Conservation (phyloP, 1,140 invertebrate species). For the Goniozus legneri region DNA sequence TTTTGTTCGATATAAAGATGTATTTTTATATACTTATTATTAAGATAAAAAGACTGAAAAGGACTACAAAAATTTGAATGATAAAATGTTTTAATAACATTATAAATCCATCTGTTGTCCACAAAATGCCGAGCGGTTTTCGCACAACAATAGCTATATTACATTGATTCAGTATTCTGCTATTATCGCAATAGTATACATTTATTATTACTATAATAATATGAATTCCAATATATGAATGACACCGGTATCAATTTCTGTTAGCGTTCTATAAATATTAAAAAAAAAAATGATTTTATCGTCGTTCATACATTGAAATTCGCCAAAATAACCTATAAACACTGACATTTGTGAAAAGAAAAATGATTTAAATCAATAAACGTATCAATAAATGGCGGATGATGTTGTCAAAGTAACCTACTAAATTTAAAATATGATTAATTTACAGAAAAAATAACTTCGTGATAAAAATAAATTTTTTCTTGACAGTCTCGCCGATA, state of each 20-base stretch:
- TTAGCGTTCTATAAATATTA: slow-evolving; percentile 9
- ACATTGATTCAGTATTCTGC: slow-evolving; percentile 23
- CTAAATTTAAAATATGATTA: no score
- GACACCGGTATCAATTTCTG: slow-evolving; percentile 10
- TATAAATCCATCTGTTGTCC: slow-evolving; percentile 21
- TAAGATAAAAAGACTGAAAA: slow-evolving; percentile 20
- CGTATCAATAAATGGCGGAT: no score
- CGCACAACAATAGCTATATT: slow-evolving; percentile 23
- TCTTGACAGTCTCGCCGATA: no score
- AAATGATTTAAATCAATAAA: no score
- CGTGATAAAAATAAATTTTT: no score
- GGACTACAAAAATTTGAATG: slow-evolving; percentile 22
- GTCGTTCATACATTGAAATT: slow-evolving; percentile 23
- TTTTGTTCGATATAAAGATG: slow-evolving; percentile 7
- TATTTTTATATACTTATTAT: slow-evolving; percentile 3
- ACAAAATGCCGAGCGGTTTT: slow-evolving; percentile 12
- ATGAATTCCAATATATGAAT: slow-evolving; percentile 23
- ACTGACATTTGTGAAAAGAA: no score
- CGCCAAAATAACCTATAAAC: no score
- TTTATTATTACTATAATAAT: not conserved
- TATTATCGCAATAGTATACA: slow-evolving; percentile 18
- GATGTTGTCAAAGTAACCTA: no score
- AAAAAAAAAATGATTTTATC: slow-evolving; percentile 14
- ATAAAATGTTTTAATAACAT: slow-evolving; percentile 33
- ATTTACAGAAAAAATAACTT: no score